Evolutionary conservation across 1,140 invertebrate genomes (phyloP), one percentile per base, ranked within the genome.

Genomic region (Diorhabda elongata): DNA sequence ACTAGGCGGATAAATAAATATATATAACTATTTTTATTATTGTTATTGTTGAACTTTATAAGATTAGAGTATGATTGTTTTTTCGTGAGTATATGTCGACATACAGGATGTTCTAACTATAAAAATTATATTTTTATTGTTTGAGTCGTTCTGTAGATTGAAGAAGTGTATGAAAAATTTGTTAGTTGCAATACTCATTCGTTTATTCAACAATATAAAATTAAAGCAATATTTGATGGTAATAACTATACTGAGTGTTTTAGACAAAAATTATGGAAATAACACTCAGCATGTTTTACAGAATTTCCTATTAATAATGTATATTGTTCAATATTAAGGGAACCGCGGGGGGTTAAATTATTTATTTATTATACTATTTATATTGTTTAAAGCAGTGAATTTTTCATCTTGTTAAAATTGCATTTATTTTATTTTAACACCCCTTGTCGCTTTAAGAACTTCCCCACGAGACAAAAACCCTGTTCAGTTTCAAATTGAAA

Each of bases 11-110:
- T 61, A 61, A 61, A 26, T 26, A 26, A 26, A 26, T 26, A 26
- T 26, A 26, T 26, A 26, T 26, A 26, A 26, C 26, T 26, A 26
- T 61, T 61, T 41, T 43, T 52, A 52, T 52, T 52, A 52, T 52
- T 52, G 47, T 52, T 52, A 52, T 61, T 61, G 59, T 61, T 61
- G 59, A 8, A 61, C 9, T 42, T 61, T 61, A 41, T 41, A 42
- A 61, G 42, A 42, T 61, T 61, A 61, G 26, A 61, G 42, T 26
- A 61, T 61, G 59, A 61, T 61, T 61, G 59, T 61, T 67, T 60
- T 44, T 56, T 43, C 47, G 47, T 52, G 47, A 52, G 26, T 26
- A 26, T 26, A 26, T 26, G 26, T 26, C 26, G 26, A 2, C n/a
- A 6, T 52, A 52, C 47, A 52, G 47, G 47, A n/a, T 52, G 47